phyloP scores from a whole-genome alignment of 2,113 vertebrate genomes.

The Maylandia zebra region DNA sequence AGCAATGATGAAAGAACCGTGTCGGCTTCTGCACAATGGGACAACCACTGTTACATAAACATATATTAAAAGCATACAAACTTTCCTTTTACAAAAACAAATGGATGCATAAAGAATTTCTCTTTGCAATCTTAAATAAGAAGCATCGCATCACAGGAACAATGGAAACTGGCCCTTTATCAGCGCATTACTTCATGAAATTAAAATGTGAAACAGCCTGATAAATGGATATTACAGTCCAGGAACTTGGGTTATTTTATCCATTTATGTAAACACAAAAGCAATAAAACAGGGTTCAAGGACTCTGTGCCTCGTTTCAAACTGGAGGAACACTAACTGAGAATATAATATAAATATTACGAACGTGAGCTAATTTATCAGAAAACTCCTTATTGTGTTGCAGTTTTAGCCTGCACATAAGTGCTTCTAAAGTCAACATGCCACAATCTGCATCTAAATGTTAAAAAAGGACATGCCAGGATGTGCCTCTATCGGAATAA shows the following conservation, averaged over 20 bases:
- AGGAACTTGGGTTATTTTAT: background rate
- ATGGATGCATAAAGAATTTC: background rate
- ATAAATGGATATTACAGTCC: background rate
- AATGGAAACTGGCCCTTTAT: background rate
- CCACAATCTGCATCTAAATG: constrained; percentile 19
- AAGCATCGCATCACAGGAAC: background rate
- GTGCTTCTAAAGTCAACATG: background rate
- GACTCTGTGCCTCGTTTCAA: background rate
- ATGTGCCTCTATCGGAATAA: constrained; percentile 16
- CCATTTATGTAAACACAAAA: background rate
- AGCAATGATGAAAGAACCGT: constrained; percentile 22
- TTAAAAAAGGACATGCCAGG: constrained; percentile 4
- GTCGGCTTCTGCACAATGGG: background rate
- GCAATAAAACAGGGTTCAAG: constrained; percentile 5
- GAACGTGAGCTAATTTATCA: constrained; percentile 23
- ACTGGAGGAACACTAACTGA: background rate
- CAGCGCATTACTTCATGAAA: background rate
- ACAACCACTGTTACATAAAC: background rate
- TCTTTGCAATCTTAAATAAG: background rate
- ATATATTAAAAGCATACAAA: background rate
- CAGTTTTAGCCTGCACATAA: background rate
- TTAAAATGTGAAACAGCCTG: background rate
- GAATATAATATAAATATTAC: background rate
- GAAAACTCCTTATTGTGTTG: constrained; percentile 10
- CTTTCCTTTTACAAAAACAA: background rate